Percentiles rank a stretch among this genome's conserved stretches.
Conservation (phyloP, 2,113 vertebrate species). For the Felis chaus region DNA sequence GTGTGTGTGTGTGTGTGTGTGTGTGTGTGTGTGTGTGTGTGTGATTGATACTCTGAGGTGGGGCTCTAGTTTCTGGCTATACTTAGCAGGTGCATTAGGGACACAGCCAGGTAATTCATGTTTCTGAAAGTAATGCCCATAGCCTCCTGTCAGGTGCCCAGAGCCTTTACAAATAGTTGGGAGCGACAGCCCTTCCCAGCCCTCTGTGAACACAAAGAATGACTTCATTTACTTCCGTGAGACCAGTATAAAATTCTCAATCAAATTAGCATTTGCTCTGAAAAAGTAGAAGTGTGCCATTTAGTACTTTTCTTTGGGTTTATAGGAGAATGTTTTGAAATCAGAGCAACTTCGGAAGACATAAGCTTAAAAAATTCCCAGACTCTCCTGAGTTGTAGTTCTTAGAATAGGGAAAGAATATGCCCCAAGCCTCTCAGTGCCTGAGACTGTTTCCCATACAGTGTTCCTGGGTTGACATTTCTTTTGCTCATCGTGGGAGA, state of each 20-base stretch:
- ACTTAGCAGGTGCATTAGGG: background rate
- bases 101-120: conserved; percentile 23
- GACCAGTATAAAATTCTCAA: conserved; percentile 45
- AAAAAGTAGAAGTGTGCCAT: conserved; percentile 23
- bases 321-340: conserved; percentile 46
- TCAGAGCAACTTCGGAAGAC: conserved; percentile 26
- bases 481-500: background rate
- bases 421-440: background rate
- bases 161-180: background rate
- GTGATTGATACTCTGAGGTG: background rate
- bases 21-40: background rate
- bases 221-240: conserved; percentile 32
- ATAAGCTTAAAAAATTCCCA: conserved; percentile 5
- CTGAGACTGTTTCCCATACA: background rate
- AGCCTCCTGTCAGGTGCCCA: background rate
- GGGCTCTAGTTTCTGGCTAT: background rate
- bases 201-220: conserved; percentile 45
- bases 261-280: conserved; percentile 51
- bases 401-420: conserved; percentile 2
- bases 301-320: conserved; percentile 24
- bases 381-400: background rate
- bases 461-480: conserved; percentile 21
- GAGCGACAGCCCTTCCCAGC: background rate
- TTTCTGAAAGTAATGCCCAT: conserved; percentile 13
- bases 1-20: background rate